Conservation (phyloP, 2,888 invertebrate species). For the Serripes groenlandicus region DNA sequence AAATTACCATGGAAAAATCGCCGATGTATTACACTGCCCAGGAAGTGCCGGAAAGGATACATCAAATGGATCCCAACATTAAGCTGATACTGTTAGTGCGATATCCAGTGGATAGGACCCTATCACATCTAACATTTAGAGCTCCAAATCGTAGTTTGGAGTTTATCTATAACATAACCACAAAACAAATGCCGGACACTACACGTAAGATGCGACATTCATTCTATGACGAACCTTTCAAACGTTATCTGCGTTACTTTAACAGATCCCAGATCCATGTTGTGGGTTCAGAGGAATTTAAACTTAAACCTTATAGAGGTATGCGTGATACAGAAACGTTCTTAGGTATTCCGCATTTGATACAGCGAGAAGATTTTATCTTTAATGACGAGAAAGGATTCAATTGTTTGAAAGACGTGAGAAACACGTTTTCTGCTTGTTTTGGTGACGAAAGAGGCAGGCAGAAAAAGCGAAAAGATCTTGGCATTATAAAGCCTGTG, state of each 20-base stretch:
- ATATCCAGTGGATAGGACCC: slow-evolving; percentile 97
- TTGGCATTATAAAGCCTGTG: neutral
- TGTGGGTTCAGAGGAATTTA: slow-evolving; percentile 89
- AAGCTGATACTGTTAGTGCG: slow-evolving; percentile 96
- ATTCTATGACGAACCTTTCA: slow-evolving; percentile 90
- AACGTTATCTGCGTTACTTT: slow-evolving; percentile 96
- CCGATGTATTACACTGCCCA: slow-evolving; percentile 98
- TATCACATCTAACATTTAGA: slow-evolving; percentile 97
- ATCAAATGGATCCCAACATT: slow-evolving; percentile 96
- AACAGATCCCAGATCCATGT: slow-evolving; percentile 95
- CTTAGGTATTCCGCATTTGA: slow-evolving; percentile 72
- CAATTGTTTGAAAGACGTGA: slow-evolving; percentile 90
- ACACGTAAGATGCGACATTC: too few relatives aligned
- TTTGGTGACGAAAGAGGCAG: slow-evolving; percentile 94
- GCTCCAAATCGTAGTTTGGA: too few relatives aligned
- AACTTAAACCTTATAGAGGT: slow-evolving; percentile 73
- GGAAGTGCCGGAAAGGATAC: slow-evolving; percentile 96
- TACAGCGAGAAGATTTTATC: slow-evolving; percentile 93
- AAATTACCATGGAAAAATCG: slow-evolving; percentile 98
- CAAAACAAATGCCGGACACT: too few relatives aligned
- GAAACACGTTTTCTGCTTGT: too few relatives aligned
- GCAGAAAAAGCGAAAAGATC: slow-evolving; percentile 86
- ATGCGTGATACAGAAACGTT: slow-evolving; percentile 78
- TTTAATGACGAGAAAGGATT: slow-evolving; percentile 98
- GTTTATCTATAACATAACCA: too few relatives aligned